phyloP scores from a whole-genome alignment of 2,113 vertebrate species.

The Pomatorhinus ruficollis region DNA sequence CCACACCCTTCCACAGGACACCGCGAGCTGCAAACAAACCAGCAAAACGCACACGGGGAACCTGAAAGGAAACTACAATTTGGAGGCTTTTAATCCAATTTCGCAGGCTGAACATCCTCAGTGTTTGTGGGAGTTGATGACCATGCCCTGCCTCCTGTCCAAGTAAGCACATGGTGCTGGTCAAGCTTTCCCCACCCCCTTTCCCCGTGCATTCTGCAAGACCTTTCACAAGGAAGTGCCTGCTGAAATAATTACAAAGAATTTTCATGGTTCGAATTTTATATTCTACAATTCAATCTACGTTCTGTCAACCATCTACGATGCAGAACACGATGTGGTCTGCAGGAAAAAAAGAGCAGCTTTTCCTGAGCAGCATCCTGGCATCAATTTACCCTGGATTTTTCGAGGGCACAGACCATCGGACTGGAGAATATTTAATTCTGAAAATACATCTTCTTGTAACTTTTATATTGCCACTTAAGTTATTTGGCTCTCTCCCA shows the following conservation, averaged over 20 bases:
- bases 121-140: neutral
- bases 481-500: neutral
- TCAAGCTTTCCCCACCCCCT: neutral
- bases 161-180: accelerated
- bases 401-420: neutral
- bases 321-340: neutral
- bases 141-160: neutral
- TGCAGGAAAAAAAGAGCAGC: neutral
- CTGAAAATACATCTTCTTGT: neutral
- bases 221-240: neutral
- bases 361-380: neutral
- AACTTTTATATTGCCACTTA: neutral
- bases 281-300: neutral
- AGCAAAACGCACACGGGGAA: neutral
- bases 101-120: neutral
- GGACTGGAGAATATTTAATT: neutral
- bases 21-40: neutral
- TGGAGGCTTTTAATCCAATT: neutral
- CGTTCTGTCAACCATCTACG: neutral
- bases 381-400: neutral
- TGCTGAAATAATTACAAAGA: neutral
- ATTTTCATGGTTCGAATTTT: neutral
- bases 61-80: neutral
- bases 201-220: neutral
- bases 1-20: neutral